These are phyloP conservation scores for Parnassius smintheus DNA, from an alignment of 2,888 invertebrate genomes.

Conservation along the genomic window DNA sequence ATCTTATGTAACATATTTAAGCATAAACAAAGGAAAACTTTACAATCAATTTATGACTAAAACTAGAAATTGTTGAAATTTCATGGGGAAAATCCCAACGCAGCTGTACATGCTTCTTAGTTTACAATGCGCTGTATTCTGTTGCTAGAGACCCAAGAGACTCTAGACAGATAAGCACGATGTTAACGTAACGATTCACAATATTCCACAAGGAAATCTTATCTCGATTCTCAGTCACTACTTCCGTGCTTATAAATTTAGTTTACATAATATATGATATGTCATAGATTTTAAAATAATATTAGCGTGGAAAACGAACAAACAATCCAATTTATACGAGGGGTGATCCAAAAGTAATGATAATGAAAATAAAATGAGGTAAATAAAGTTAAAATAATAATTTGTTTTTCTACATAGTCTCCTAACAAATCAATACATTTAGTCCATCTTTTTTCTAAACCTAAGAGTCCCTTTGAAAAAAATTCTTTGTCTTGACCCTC, in stretches of 20 bases:
- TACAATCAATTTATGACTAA: not conserved
- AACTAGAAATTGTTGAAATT: slow-evolving; percentile 10
- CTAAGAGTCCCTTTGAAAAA: too few relatives aligned
- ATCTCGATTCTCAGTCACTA: slow-evolving; percentile 9
- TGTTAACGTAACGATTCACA: slow-evolving; percentile 24
- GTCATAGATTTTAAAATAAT: too few relatives aligned
- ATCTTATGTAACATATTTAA: not conserved
- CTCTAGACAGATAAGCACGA: slow-evolving; percentile 1
- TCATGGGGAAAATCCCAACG: slow-evolving; percentile 12
- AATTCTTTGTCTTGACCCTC: too few relatives aligned
- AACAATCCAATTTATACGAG: too few relatives aligned
- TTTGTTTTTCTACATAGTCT: too few relatives aligned
- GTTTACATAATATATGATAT: not conserved
- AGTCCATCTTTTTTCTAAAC: too few relatives aligned
- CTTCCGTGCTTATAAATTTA: not conserved
- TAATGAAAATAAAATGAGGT: too few relatives aligned
- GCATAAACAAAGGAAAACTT: not conserved
- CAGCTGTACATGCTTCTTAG: slow-evolving; percentile 12
- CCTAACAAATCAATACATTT: too few relatives aligned
- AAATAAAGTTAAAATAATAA: too few relatives aligned
- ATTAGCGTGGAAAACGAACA: too few relatives aligned
- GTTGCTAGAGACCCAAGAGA: slow-evolving; percentile 16
- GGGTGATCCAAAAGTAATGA: too few relatives aligned
- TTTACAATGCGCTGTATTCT: slow-evolving; percentile 18
- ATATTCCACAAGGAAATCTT: slow-evolving; percentile 20